Evolutionary conservation across 2,113 vertebrate species (phyloP), one percentile per base, ranked within the genome.

Genomic region (Macquaria ambigua): DNA sequence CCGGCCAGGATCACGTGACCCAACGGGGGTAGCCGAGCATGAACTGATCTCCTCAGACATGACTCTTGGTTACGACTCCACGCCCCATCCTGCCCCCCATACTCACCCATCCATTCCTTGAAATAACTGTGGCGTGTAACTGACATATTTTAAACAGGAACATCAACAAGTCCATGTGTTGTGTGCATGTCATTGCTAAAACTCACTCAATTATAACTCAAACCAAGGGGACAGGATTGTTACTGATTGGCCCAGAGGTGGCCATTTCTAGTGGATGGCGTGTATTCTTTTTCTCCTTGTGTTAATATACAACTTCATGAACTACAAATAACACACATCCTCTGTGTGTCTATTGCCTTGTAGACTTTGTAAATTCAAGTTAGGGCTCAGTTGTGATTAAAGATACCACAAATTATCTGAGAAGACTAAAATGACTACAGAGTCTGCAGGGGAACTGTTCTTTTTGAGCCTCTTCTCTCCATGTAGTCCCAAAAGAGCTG

Each of bases 401-500:
- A 81, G 8, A 23, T 64, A 52, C 41, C 21, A 25, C 15, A 37
- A 48, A 53, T 41, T 68, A 78, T 72, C 56, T 62, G 6, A 69
- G 12, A 37, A 11, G 75, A 15, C 37, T 16, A 9, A n/a, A 39
- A 64, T 34, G 71, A 23, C 53, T 10, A 37, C 7, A 34, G n/a
- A 50, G 14, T 58, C 31, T 70, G 41, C 48, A 73, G 39, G 43
- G 59, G 43, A 10, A 79, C 25, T 74, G 62, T 14, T 75, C 43
- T 37, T 39, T 83, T 62, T 78, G 52, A 75, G 34, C 48, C 55
- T 80, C 25, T 8, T 31, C 25, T 74, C 56, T 81, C 64, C 20
- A 31, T 61, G 39, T 56, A 37, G 53, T 25, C 34, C 78, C 62
- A 55, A 16, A 78, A 69, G 77, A 84, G 74, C 74, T 79, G 71